Evolutionary conservation across 2,797 vertebrate species (phyloP).

Genomic region (Hyperoplus lanceolatus): DNA sequence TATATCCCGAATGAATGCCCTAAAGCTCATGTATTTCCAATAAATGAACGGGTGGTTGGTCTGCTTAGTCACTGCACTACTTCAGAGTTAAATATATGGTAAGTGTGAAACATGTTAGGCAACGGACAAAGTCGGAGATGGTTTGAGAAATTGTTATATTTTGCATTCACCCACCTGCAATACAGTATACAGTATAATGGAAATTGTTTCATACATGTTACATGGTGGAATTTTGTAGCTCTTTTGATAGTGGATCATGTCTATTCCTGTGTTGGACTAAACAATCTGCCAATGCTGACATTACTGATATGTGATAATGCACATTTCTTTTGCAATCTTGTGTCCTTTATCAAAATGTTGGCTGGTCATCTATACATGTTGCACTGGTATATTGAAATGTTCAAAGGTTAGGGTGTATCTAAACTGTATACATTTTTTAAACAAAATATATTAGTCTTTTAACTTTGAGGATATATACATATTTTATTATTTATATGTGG

Average conservation of each 20-base stretch:
- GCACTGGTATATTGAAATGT: too few relatives aligned
- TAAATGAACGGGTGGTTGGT: not conserved
- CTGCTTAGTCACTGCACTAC: not conserved
- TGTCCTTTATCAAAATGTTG: not conserved
- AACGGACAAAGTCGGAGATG: too few relatives aligned
- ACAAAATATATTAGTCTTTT: not conserved
- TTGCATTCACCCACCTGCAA: too few relatives aligned
- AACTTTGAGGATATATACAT: not conserved
- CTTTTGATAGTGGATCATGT: too few relatives aligned
- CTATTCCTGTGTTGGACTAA: not conserved
- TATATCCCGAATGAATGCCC: not conserved
- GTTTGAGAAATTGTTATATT: too few relatives aligned
- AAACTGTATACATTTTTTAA: not conserved
- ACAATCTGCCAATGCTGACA: not conserved
- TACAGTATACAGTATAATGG: too few relatives aligned
- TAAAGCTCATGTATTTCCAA: not conserved
- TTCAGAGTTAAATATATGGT: not conserved
- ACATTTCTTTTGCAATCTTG: not conserved
- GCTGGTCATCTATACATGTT: not conserved
- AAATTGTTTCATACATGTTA: too few relatives aligned
- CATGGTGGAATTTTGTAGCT: too few relatives aligned
- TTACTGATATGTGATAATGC: not conserved
- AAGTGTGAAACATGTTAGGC: too few relatives aligned
- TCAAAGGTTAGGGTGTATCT: not conserved
- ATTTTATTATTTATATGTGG: not conserved